Conservation (phyloP, 2,113 vertebrate species). For the Bombycilla garrulus region DNA sequence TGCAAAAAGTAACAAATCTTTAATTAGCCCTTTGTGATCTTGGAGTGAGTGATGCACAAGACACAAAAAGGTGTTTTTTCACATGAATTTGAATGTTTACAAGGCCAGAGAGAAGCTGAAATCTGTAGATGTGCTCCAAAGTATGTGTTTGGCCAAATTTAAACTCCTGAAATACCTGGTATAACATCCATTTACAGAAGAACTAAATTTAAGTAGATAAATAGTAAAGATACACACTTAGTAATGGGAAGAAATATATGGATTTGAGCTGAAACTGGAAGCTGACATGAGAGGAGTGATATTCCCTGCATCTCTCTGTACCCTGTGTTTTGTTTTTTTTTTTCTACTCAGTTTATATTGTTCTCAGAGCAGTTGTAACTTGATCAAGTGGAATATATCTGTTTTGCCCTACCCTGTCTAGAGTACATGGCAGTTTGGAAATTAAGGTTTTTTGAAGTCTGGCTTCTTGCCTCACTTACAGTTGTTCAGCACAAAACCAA, state of each 20-base stretch:
- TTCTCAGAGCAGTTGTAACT: neutral
- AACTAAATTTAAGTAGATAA: neutral
- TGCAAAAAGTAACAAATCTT: neutral
- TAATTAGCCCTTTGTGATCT: neutral
- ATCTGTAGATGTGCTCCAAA: neutral
- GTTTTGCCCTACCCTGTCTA: neutral
- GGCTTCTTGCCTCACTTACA: neutral
- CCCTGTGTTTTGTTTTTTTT: neutral
- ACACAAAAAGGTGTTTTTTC: neutral
- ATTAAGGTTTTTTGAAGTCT: neutral
- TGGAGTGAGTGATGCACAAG: neutral
- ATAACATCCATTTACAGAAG: neutral
- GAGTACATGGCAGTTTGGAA: neutral
- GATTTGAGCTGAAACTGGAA: neutral
- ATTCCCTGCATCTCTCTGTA: neutral
- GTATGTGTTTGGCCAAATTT: neutral
- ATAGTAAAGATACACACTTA: neutral
- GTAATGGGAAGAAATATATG: neutral
- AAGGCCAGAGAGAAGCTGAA: neutral
- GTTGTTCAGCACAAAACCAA: neutral
- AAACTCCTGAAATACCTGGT: neutral
- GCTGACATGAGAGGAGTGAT: neutral
- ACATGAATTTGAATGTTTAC: neutral
- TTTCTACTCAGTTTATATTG: neutral
- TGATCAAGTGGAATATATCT: neutral